Base-by-base conservation (phyloP, 30 jellyfish, hydroid and myxozoan species). In the Rhopilema esculentum region DNA sequence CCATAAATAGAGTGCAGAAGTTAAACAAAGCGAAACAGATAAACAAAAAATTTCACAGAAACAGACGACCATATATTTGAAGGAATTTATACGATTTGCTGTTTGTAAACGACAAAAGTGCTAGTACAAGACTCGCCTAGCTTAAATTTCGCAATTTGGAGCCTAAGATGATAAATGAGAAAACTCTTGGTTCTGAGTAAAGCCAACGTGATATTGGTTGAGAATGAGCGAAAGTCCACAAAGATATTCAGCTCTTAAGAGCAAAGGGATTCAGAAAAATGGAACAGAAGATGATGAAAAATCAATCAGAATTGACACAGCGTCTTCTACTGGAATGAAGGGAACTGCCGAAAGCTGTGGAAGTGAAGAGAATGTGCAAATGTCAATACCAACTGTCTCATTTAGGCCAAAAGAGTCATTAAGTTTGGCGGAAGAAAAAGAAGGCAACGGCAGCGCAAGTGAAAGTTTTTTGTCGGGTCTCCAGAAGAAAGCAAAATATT, bases 381-480 rank as follows among this genome's bases (percentile, higher is more conserved):
- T 40, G 6, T 40, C 57, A 6, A 12, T 2, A 40, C 57, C 57
- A 12, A 40, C 57, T 12, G 57, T 40, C 57, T 40, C 57, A 6
- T 40, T 40, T 40, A 40, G 12, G 12, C 57, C 6, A 40, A 40
- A 40, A 12, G 9, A 40, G 12, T 12, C 57, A 40, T 12, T 12
- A 40, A 40, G 9, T 12, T 12, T 12, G 16, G 8, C 29, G 29
- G 16, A 7, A 17, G 49, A 20, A 18, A 67, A 67, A 24, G 49
- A 28, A 29, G 66, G 19, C 29, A 31, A 25, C 9, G 23, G 15
- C 65, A 8, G 2, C 33, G 32, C 22, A 26, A 21, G 72, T 1
- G 72, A 24, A 63, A 63, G 16, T 49, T 73, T 73, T 32, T 0
- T 73, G 32, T 73, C 84, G 22, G 69, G 69, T 21, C 12, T 73